A percentile compares a stretch with the other conserved stretches of the same genome.
phyloP scores from a whole-genome alignment of 2,113 vertebrate species.

The Ariopsis seemanni region DNA sequence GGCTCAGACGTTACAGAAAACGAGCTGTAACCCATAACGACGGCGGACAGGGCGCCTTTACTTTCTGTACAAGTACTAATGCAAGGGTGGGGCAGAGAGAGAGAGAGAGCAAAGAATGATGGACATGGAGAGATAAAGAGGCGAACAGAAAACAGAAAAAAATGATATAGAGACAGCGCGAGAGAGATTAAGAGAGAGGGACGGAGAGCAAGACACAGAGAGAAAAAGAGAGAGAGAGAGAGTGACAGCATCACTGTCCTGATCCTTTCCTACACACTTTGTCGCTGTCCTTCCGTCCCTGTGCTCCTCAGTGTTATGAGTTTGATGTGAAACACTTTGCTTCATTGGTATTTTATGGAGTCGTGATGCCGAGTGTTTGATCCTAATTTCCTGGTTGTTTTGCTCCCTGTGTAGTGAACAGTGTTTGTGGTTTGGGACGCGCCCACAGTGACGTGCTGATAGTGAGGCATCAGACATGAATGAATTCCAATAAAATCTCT shows the following conservation, averaged over 20 bases:
- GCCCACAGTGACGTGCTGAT: neutral
- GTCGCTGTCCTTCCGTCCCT: neutral
- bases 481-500: too few relatives aligned
- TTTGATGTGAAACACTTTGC: neutral
- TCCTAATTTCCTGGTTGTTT: neutral
- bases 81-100: too few relatives aligned
- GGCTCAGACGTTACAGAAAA: constrained; percentile 58
- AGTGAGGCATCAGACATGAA: neutral
- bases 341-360: neutral
- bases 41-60: constrained; percentile 25
- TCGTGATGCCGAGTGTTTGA: neutral
- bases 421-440: neutral
- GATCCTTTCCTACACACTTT: neutral
- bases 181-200: neutral
- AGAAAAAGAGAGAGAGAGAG: neutral
- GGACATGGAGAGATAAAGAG: neutral
- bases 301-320: neutral
- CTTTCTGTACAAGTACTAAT: constrained; percentile 16
- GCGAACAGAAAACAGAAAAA: neutral
- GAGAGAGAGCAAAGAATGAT: neutral
- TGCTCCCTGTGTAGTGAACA: neutral
- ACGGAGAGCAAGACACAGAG: neutral
- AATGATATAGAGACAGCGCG: too few relatives aligned
- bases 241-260: neutral
- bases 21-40: constrained; percentile 56